Evolutionary conservation across 2,797 vertebrate species (phyloP), one percentile per base, ranked within the genome.

Genomic region (Paedocypris micromegethes): DNA sequence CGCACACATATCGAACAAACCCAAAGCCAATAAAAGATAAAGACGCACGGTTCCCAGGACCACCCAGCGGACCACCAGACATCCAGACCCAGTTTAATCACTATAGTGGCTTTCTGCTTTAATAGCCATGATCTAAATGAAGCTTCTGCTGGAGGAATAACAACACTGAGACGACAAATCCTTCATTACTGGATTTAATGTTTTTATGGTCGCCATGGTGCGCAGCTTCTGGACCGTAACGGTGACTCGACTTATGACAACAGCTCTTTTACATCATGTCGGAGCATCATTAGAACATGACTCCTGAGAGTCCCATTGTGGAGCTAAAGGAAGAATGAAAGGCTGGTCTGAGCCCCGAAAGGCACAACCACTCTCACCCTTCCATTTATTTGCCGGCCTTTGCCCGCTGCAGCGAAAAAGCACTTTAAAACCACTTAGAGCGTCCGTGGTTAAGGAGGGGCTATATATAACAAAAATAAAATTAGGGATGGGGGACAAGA

Each of bases 111-210:
- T 64, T 42, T 51, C 57, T 57, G 64, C 75, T 76, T 78, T 75
- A 78, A 79, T 77, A 73, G 72, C 76, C 63, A 59, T 58, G 70
- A 41, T 60, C 64, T 59, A 75, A 76, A 79, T 78, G 66, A 74
- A 73, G 63, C 72, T 68, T 55, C 41, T 48, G 44, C 46, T 56
- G 64, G 55, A 3, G 44, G 44, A 54, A 45, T 48, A 42, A 66
- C 61, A 42, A 61, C 49, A 64, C 66, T 45, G 37, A 5, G 52
- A 72, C 47, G 54, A 54, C 57, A 57, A 73, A 73, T 64, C 59
- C 77, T 73, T 66, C 40, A 74, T 74, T 75, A 55, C 45, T 50
- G 64, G 68, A 71, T 69, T 70, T 77, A 64, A 76, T 71, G 71
- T 73, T 68, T 81, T 82, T 72, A 63, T 9, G 44, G 71, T 80